phyloP scores from a whole-genome alignment of 1,140 invertebrate genomes.

The Dryas iulia region DNA sequence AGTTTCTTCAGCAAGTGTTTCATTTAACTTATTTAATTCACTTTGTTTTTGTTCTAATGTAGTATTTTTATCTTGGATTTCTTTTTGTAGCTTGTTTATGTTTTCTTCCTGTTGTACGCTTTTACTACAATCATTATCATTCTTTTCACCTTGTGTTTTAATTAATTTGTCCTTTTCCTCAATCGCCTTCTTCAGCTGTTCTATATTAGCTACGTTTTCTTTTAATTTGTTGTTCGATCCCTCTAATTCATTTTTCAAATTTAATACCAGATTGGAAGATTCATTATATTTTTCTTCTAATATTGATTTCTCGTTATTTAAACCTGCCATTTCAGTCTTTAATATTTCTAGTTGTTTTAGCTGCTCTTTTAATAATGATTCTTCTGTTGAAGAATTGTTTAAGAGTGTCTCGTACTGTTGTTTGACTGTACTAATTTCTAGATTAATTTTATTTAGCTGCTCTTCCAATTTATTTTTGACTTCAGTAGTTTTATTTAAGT shows the following conservation, averaged over 20 bases:
- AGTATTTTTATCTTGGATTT: constrained; percentile 47
- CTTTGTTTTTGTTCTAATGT: constrained; percentile 51
- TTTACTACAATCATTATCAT: constrained; percentile 66
- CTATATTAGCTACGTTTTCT: constrained; percentile 45
- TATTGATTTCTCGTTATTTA: constrained; percentile 56
- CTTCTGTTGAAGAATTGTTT: constrained; percentile 67
- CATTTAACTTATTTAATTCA: constrained; percentile 47
- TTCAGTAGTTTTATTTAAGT: constrained; percentile 77
- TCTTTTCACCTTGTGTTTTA: constrained; percentile 75
- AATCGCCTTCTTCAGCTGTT: constrained; percentile 49
- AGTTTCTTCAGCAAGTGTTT: constrained; percentile 45
- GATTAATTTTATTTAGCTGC: constrained; percentile 54
- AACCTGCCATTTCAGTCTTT: constrained; percentile 54
- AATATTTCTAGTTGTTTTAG: constrained; percentile 57
- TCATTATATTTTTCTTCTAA: constrained; percentile 61
- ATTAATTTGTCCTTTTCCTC: constrained; percentile 70
- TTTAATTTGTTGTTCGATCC: constrained; percentile 43
- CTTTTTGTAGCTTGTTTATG: constrained; percentile 50
- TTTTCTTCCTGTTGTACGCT: constrained; percentile 54
- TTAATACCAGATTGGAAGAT: constrained; percentile 62
- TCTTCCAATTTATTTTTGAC: constrained; percentile 74
- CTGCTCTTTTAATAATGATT: constrained; percentile 67
- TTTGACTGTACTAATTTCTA: constrained; percentile 58
- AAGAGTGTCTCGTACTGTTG: constrained; percentile 71
- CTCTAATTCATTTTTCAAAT: constrained; percentile 66